Conservation (phyloP, 2,113 vertebrate genomes). For the Craseonycteris thonglongyai region DNA sequence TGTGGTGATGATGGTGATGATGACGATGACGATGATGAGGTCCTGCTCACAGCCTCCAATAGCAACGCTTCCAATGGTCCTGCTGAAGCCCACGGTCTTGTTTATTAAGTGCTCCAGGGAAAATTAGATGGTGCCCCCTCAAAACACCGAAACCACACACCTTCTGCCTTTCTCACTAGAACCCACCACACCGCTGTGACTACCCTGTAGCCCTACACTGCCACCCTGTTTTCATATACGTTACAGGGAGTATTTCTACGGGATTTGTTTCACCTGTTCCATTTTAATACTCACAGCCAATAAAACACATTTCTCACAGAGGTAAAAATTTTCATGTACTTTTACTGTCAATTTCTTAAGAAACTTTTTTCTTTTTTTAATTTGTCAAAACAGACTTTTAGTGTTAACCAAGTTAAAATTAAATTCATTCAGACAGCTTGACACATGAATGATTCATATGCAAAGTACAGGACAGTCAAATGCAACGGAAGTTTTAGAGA, state of each 20-base stretch:
- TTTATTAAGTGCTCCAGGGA: background rate
- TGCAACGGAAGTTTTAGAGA: constrained; percentile 57
- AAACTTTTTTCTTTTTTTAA: background rate
- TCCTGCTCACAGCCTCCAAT: fast-evolving
- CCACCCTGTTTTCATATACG: background rate
- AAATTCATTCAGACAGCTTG: constrained; percentile 70
- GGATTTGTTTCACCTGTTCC: background rate
- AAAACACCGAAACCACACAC: too few species aligned
- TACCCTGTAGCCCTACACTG: background rate
- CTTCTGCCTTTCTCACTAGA: background rate
- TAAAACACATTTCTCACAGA: background rate
- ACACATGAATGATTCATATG: constrained; percentile 64
- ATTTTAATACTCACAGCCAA: background rate
- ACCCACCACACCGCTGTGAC: background rate
- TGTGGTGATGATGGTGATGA: too few species aligned
- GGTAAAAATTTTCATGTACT: background rate
- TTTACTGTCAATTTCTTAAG: background rate
- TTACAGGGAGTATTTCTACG: background rate
- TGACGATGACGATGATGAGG: too few species aligned
- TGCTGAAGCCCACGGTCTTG: background rate
- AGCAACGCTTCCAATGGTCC: background rate
- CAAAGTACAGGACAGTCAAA: constrained; percentile 56
- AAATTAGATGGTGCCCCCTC: background rate
- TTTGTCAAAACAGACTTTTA: constrained; percentile 71
- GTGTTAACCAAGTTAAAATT: constrained; percentile 61